A percentile compares a stretch with the other conserved stretches of the same genome.
These are phyloP conservation scores for Zaprionus camerounensis DNA, from an alignment of 1,140 invertebrate genomes.

Conservation along the genomic window DNA sequence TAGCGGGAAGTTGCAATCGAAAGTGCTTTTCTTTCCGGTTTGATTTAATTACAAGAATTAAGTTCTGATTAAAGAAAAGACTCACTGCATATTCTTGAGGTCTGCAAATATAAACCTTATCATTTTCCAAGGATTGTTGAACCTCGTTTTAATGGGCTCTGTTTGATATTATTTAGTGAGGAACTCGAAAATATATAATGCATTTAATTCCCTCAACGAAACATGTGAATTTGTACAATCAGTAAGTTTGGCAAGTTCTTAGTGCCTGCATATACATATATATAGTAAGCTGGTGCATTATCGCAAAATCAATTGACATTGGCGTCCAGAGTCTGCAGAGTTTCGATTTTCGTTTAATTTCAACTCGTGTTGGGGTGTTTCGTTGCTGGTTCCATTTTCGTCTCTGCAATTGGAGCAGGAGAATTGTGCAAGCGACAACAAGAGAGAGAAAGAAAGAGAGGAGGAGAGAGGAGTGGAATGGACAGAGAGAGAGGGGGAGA, in stretches of 20 bases:
- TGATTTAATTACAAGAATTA: neutral
- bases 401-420: slow-evolving; percentile 20
- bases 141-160: neutral
- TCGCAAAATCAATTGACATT: neutral
- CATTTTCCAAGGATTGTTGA: neutral
- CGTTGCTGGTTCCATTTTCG: neutral
- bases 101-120: neutral
- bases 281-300: neutral
- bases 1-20: neutral
- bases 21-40: neutral
- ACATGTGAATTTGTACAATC: no score
- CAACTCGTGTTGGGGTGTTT: slow-evolving; percentile 1
- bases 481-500: neutral
- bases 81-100: neutral
- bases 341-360: slow-evolving; percentile 10
- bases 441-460: neutral
- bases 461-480: no score
- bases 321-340: slow-evolving; percentile 10
- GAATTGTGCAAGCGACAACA: neutral
- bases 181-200: no score
- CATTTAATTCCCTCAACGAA: no score
- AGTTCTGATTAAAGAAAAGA: neutral
- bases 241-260: no score
- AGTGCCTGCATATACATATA: no score
- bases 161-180: no score